A percentile compares a stretch with the other conserved stretches of the same genome.
These are phyloP conservation scores for Eumacrocentrus americanus DNA, from an alignment of 2,888 invertebrate species.

Conservation along the genomic window DNA sequence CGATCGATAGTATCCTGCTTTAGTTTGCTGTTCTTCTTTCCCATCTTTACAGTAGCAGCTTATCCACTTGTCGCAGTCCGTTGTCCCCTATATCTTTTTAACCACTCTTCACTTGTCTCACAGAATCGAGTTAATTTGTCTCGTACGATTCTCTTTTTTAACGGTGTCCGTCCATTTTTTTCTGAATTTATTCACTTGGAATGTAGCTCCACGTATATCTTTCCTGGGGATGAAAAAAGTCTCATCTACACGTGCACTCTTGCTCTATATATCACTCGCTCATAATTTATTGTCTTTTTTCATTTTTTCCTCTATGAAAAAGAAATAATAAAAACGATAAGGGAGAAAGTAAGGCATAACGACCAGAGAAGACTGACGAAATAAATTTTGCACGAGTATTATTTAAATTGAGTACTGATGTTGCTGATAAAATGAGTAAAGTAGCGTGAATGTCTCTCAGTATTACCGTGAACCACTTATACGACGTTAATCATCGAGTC, in stretches of 20 bases:
- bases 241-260: too few relatives aligned
- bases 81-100: conserved; percentile 21
- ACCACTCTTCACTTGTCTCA: background rate
- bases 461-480: too few relatives aligned
- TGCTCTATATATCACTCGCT: background rate
- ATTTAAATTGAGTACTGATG: conserved; percentile 39
- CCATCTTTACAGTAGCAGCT: conserved; percentile 69
- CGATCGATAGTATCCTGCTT: conserved; percentile 94
- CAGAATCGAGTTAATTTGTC: background rate
- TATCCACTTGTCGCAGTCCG: conserved; percentile 27
- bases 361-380: conserved; percentile 31
- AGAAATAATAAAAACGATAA: too few relatives aligned
- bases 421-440: too few relatives aligned
- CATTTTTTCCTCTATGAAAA: conserved; percentile 4
- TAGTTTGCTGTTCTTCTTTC: conserved; percentile 95
- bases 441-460: too few relatives aligned
- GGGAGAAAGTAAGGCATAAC: too few relatives aligned
- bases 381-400: conserved; percentile 37
- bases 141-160: background rate
- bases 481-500: too few relatives aligned
- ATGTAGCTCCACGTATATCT: background rate
- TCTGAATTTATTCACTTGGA: background rate
- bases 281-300: conserved; percentile 7
- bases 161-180: background rate
- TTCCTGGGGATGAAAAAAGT: too few relatives aligned